Evolutionary conservation across 2,113 vertebrate genomes (phyloP).

Genomic region (Aegithalos caudatus): DNA sequence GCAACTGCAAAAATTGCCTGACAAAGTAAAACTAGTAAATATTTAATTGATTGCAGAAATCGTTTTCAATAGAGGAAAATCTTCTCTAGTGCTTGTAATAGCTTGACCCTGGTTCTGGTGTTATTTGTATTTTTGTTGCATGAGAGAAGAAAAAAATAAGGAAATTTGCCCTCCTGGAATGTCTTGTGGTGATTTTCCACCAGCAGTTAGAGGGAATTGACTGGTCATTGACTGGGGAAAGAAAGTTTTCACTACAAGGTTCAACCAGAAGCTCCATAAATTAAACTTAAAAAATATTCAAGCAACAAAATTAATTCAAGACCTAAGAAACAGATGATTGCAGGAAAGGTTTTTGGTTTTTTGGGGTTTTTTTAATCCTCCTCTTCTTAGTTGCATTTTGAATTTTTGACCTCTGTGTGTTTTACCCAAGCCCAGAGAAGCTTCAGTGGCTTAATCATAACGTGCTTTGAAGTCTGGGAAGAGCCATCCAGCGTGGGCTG

Average conservation of each 20-base stretch:
- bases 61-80: not conserved
- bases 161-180: not conserved
- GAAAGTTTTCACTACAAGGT: not conserved
- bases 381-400: not conserved
- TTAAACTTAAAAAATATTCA: not conserved
- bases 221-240: not conserved
- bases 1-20: not conserved
- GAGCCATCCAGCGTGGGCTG: not conserved
- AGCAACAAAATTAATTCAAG: not conserved
- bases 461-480: not conserved
- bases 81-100: not conserved
- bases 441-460: constrained; percentile 9
- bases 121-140: not conserved
- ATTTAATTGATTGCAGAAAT: not conserved
- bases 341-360: not conserved
- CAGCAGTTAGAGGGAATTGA: not conserved
- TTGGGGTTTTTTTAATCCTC: not conserved
- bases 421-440: not conserved
- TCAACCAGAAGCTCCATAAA: not conserved
- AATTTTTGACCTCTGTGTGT: not conserved
- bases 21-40: not conserved
- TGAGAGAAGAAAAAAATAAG: not conserved
- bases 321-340: not conserved
- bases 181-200: not conserved
- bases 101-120: not conserved